Evolutionary conservation across 2,113 vertebrate genomes (phyloP).

Genomic region (Aspiorhynchus laticeps): DNA sequence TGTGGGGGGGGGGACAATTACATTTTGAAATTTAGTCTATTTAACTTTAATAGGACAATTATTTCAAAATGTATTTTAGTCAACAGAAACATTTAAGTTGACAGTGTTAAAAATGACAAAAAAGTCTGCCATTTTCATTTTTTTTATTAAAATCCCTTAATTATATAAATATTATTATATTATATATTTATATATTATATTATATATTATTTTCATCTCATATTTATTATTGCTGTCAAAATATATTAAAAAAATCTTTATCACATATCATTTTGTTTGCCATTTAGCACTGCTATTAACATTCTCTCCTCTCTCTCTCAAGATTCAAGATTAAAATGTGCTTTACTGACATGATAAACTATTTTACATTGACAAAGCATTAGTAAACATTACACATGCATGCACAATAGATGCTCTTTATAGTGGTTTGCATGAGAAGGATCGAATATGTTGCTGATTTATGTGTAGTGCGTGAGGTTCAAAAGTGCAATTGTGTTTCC

Average conservation of each 20-base stretch:
- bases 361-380: background rate
- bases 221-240: background rate
- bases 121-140: background rate
- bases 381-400: conserved; percentile 12
- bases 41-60: background rate
- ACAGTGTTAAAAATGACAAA: background rate
- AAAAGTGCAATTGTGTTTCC: conserved; percentile 9
- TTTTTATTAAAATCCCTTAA: background rate
- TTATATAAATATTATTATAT: background rate
- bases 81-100: background rate
- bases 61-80: background rate
- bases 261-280: background rate
- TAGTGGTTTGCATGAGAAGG: background rate
- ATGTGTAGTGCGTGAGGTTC: conserved; percentile 11
- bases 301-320: background rate
- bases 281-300: background rate
- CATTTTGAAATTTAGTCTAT: background rate
- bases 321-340: background rate
- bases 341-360: conserved; percentile 10
- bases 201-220: background rate
- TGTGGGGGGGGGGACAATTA: no score
- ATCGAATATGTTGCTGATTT: background rate
- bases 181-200: no score
- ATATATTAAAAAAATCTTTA: background rate
- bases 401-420: background rate